These are phyloP conservation scores for Brachirus orientalis DNA, from an alignment of 2,113 vertebrate species.

Conservation along the genomic window DNA sequence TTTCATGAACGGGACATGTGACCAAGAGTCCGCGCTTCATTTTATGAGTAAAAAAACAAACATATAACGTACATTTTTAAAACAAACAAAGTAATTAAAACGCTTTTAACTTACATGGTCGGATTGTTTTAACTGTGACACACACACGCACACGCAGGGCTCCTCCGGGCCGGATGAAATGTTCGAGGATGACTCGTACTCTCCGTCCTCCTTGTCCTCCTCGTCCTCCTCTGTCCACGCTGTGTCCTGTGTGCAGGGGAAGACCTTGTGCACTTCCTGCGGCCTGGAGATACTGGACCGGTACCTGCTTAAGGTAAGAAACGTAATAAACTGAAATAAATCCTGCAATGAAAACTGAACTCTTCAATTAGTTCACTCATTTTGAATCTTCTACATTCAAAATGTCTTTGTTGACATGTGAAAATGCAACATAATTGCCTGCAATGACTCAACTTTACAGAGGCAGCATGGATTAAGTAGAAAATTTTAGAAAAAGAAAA, in stretches of 20 bases:
- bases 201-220: conserved; percentile 64
- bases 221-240: conserved; percentile 86
- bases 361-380: too few relatives aligned
- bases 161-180: conserved; percentile 74
- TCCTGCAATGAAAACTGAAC: background rate
- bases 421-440: too few relatives aligned
- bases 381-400: too few relatives aligned
- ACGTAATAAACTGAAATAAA: background rate
- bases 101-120: background rate
- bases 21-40: too few relatives aligned
- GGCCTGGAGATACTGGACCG: conserved; percentile 94
- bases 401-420: too few relatives aligned
- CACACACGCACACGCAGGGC: conserved; percentile 44
- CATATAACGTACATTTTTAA: too few relatives aligned
- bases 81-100: too few relatives aligned
- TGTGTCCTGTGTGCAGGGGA: conserved; percentile 81
- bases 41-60: too few relatives aligned
- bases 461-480: too few relatives aligned
- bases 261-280: conserved; percentile 89
- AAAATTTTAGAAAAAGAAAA: too few relatives aligned
- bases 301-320: conserved; percentile 93
- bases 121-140: background rate
- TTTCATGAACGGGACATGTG: too few relatives aligned
- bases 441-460: too few relatives aligned
- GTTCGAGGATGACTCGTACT: conserved; percentile 73